phyloP scores from a whole-genome alignment of 2,797 vertebrate species.

The Girardinus metallicus region DNA sequence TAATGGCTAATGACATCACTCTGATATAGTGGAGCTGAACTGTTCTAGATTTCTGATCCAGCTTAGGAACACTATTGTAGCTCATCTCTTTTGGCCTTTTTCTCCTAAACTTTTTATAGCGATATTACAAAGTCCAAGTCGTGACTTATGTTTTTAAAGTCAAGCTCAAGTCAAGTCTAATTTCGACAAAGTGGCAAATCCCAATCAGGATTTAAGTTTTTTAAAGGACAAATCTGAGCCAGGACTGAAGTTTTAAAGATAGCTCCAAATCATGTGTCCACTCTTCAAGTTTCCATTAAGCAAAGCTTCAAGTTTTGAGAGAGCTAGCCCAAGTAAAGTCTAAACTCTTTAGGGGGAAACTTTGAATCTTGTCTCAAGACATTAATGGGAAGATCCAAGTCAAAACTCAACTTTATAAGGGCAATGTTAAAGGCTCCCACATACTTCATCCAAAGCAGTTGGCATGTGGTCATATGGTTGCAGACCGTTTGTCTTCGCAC shows the following conservation, averaged over 20 bases:
- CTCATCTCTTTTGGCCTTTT: not conserved
- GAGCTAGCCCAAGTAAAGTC: not conserved
- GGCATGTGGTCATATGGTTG: too few species aligned
- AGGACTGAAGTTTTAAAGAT: not conserved
- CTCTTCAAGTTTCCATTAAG: not conserved
- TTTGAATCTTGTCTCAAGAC: not conserved
- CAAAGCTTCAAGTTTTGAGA: not conserved
- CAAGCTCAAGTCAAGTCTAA: not conserved
- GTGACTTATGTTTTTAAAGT: not conserved
- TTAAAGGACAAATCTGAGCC: not conserved
- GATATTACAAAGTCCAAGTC: not conserved
- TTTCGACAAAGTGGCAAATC: not conserved
- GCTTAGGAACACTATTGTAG: constrained; percentile 1
- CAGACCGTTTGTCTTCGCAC: too few species aligned
- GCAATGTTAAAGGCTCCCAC: too few species aligned
- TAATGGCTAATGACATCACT: constrained; percentile 49
- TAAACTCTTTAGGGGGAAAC: not conserved
- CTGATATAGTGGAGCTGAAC: constrained; percentile 21
- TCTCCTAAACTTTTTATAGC: not conserved
- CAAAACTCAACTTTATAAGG: not conserved
- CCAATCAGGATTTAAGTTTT: not conserved
- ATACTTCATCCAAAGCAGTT: too few species aligned
- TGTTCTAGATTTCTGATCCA: constrained; percentile 15
- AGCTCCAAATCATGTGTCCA: not conserved
- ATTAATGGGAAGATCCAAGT: not conserved